Conservation (phyloP, 2,113 vertebrate species). For the Nycticorax nycticorax region DNA sequence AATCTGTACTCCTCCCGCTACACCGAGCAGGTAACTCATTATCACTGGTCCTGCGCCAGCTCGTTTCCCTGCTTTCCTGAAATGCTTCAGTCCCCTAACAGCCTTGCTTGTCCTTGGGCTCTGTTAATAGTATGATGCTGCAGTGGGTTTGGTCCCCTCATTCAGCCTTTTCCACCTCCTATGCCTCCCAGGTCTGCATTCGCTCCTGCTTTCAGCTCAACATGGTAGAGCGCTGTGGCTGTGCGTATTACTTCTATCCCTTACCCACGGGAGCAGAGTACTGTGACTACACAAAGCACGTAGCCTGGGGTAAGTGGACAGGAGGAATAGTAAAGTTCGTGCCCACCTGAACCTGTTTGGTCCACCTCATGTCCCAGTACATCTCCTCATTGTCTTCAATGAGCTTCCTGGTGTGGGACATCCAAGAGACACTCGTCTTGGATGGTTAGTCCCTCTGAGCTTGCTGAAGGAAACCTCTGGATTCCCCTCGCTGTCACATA, state of each 20-base stretch:
- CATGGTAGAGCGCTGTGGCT: constrained; percentile 77
- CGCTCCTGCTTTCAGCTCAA: constrained; percentile 82
- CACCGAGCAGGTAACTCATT: constrained; percentile 74
- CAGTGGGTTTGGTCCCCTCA: background rate
- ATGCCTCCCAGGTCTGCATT: constrained; percentile 75
- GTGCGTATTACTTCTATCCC: constrained; percentile 80
- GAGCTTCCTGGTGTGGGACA: background rate
- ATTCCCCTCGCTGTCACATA: fast-evolving
- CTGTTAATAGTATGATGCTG: background rate
- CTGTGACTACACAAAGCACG: constrained; percentile 76
- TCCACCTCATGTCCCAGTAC: background rate
- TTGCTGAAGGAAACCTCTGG: background rate
- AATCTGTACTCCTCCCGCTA: constrained; percentile 75
- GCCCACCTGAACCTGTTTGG: background rate
- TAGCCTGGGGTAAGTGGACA: constrained; percentile 75
- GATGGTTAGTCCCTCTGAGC: background rate
- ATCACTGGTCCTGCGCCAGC: background rate
- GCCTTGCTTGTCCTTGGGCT: background rate
- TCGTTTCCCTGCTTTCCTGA: background rate
- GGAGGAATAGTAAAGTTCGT: background rate
- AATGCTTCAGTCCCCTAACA: background rate
- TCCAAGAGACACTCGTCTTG: background rate
- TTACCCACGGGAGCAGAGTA: constrained; percentile 41
- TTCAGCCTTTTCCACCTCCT: background rate
- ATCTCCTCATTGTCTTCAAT: background rate